Conservation (phyloP, 2,888 invertebrate species). For the Podotricha telesiphe region DNA sequence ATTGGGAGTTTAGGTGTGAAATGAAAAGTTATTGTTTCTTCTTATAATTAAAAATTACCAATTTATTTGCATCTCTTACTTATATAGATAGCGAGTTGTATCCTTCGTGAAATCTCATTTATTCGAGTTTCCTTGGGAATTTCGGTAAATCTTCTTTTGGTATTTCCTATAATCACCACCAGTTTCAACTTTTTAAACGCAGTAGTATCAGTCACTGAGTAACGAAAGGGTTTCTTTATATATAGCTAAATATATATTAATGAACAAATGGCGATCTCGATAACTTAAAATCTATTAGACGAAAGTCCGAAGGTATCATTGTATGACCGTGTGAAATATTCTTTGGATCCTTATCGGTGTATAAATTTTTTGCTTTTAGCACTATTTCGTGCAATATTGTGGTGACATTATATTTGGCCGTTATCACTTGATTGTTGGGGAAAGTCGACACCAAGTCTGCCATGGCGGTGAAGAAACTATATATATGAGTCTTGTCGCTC, state of each 20-base stretch:
- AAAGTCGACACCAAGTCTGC: conserved; percentile 9
- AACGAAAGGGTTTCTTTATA: too few species aligned
- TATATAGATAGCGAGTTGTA: too few species aligned
- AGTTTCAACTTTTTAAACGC: too few species aligned
- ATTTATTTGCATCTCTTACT: too few species aligned
- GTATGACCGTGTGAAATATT: background rate
- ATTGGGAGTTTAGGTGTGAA: too few species aligned
- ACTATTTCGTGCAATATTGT: background rate
- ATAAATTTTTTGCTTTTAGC: background rate
- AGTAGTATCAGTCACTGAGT: too few species aligned
- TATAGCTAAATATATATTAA: background rate
- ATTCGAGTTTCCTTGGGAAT: too few species aligned
- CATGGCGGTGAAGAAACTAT: conserved; percentile 15
- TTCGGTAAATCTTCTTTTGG: too few species aligned
- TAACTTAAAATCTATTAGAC: background rate
- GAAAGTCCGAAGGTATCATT: background rate
- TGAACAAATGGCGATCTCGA: background rate
- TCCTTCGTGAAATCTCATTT: too few species aligned
- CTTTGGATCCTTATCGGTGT: background rate
- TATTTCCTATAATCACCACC: too few species aligned
- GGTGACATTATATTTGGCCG: background rate
- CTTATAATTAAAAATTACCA: too few species aligned
- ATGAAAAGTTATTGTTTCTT: too few species aligned
- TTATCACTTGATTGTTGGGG: background rate
- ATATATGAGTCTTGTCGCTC: conserved; percentile 3